Conservation (phyloP, 2,888 invertebrate species). For the Apamea anceps region DNA sequence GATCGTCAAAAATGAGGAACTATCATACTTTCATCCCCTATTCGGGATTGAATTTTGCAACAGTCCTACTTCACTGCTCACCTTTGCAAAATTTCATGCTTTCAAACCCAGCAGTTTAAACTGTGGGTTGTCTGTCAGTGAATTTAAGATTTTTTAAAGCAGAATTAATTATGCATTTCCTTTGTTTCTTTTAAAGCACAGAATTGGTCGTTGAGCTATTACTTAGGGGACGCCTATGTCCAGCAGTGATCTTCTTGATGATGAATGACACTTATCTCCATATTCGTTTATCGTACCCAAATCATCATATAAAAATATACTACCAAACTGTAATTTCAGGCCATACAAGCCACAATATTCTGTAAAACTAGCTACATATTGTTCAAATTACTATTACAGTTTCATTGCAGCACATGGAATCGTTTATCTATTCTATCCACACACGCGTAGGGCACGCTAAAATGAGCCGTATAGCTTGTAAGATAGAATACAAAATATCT, state of each 20-base stretch:
- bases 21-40: background rate
- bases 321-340: background rate
- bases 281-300: background rate
- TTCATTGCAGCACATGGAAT: constrained; percentile 37
- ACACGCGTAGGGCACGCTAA: background rate
- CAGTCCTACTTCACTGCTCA: background rate
- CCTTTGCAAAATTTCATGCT: no score
- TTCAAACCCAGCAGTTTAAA: no score
- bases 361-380: constrained; percentile 4
- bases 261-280: background rate
- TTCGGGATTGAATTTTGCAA: background rate
- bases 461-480: background rate
- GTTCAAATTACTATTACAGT: constrained; percentile 41
- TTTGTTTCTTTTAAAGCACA: no score
- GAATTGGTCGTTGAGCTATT: no score
- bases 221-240: background rate
- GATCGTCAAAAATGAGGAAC: background rate
- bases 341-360: constrained; percentile 38
- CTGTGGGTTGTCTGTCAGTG: no score
- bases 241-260: background rate
- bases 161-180: background rate
- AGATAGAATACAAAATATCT: background rate
- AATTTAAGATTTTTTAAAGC: background rate
- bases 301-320: background rate
- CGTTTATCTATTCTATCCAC: constrained; percentile 34